Percentiles rank a stretch among this genome's conserved stretches.
Conservation (phyloP, 2,888 invertebrate genomes). For the Ametastegia equiseti region DNA sequence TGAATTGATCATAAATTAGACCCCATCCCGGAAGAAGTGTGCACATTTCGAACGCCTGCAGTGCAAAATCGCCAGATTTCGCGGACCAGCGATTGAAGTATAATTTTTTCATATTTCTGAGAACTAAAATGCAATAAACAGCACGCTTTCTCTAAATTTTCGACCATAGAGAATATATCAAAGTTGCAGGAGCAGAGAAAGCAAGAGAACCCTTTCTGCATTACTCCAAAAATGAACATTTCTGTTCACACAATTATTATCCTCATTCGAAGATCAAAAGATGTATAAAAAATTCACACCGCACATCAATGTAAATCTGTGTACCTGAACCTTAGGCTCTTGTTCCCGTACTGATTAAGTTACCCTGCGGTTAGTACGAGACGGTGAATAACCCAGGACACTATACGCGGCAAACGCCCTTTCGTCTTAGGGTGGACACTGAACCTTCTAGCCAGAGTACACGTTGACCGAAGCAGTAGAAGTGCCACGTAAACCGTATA, state of each 20-base stretch:
- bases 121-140: background rate
- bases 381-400: background rate
- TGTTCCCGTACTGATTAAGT: background rate
- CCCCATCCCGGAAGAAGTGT: too few relatives aligned
- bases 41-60: background rate
- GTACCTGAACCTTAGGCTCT: background rate
- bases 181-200: background rate
- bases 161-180: background rate
- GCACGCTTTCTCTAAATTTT: background rate
- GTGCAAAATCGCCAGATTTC: background rate
- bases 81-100: background rate
- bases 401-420: constrained; percentile 18
- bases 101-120: background rate
- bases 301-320: background rate
- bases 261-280: background rate
- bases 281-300: background rate
- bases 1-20: too few relatives aligned
- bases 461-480: background rate
- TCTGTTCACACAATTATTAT: background rate
- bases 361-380: constrained; percentile 8
- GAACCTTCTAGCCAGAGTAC: background rate
- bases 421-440: constrained; percentile 10
- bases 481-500: background rate
- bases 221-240: background rate
- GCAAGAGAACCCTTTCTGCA: background rate